Percentiles rank a stretch among this genome's conserved stretches.
These are phyloP conservation scores for Brenthis ino DNA, from an alignment of 2,888 invertebrate species.

Conservation along the genomic window DNA sequence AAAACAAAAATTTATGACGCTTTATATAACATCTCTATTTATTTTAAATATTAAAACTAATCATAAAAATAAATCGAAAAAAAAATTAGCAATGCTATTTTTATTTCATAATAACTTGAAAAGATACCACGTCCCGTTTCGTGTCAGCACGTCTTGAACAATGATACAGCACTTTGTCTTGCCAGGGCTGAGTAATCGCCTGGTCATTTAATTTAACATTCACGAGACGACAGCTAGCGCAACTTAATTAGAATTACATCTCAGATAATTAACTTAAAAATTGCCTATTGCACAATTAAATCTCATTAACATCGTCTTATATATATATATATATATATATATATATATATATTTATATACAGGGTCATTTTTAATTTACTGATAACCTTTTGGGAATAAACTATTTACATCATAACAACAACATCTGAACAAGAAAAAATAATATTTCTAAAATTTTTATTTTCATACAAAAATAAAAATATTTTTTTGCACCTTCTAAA, in stretches of 20 bases:
- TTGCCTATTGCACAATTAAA: background rate
- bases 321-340: too few species aligned
- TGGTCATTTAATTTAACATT: slow-evolving; percentile 21
- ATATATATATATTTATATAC: too few species aligned
- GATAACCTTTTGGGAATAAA: too few species aligned
- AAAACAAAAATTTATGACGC: too few species aligned
- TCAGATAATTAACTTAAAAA: background rate
- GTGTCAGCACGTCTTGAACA: slow-evolving; percentile 21
- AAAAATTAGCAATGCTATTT: slow-evolving; percentile 11
- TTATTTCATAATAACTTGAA: slow-evolving; percentile 7
- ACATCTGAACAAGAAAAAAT: too few species aligned
- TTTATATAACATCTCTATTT: too few species aligned
- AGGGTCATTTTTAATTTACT: too few species aligned
- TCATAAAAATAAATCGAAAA: background rate
- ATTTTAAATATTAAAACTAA: too few species aligned
- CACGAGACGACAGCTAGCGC: slow-evolving; percentile 12
- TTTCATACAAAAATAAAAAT: too few species aligned
- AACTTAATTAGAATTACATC: slow-evolving; percentile 23
- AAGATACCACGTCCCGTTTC: slow-evolving; percentile 13
- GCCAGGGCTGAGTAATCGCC: slow-evolving; percentile 10
- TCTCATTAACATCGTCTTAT: background rate
- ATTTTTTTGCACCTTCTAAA: too few species aligned
- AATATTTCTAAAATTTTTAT: too few species aligned
- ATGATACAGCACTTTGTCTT: slow-evolving; percentile 19
- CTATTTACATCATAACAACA: too few species aligned